phyloP scores from a whole-genome alignment of 2,888 invertebrate species.

The Noctua pronuba region DNA sequence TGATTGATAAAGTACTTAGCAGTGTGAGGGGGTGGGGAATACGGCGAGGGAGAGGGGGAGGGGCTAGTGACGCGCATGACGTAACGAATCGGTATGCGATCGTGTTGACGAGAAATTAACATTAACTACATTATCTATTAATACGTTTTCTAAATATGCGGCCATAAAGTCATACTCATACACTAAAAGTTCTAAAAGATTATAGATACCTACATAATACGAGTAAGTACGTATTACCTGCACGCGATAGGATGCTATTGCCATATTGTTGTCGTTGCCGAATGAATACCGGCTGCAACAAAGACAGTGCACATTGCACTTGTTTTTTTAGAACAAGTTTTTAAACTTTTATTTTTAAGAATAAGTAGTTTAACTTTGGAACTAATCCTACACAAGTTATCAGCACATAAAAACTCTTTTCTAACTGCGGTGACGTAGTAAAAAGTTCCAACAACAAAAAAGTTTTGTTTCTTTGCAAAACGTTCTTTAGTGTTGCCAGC shows the following conservation, averaged over 20 bases:
- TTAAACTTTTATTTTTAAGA: background rate
- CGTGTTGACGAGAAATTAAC: slow-evolving; percentile 81
- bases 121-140: slow-evolving; percentile 63
- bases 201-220: slow-evolving; percentile 28
- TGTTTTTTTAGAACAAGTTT: slow-evolving; percentile 13
- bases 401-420: slow-evolving; percentile 23
- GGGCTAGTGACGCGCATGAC: slow-evolving; percentile 80
- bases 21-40: slow-evolving; percentile 58
- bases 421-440: background rate
- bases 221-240: slow-evolving; percentile 30
- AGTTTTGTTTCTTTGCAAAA: slow-evolving; percentile 26
- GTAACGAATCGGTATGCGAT: slow-evolving; percentile 86
- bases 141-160: slow-evolving; percentile 48
- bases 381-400: slow-evolving; percentile 7
- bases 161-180: slow-evolving; percentile 28
- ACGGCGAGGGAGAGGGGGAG: slow-evolving; percentile 59
- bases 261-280: slow-evolving; percentile 40
- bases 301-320: slow-evolving; percentile 7
- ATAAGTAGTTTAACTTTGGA: background rate
- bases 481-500: slow-evolving; percentile 20
- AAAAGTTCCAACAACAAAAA: slow-evolving; percentile 31
- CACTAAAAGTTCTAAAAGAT: slow-evolving; percentile 25
- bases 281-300: slow-evolving; percentile 38
- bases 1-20: slow-evolving; percentile 80
- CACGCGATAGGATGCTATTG: slow-evolving; percentile 55